Conservation (phyloP, 2,797 vertebrate species). For the Hapalemur alaotrensis region DNA sequence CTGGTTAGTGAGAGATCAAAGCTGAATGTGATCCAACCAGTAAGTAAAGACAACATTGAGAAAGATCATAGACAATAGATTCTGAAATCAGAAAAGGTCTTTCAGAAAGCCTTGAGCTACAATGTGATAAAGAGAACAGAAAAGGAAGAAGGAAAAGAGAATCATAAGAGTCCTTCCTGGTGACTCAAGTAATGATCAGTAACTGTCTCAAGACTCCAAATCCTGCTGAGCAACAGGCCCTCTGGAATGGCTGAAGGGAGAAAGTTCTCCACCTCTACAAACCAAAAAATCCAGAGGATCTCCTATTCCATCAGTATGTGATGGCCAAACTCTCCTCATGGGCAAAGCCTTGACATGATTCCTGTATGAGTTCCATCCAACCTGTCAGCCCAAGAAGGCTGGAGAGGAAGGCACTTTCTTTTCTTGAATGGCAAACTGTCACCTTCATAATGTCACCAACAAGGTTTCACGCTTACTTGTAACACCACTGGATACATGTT, state of each 20-base stretch:
- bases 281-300: not conserved
- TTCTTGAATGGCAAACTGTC: not conserved
- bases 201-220: not conserved
- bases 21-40: constrained; percentile 28
- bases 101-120: constrained; percentile 29
- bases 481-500: too few species aligned
- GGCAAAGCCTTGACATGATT: not conserved
- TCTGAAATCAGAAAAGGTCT: constrained; percentile 53
- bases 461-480: not conserved
- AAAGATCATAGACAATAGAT: constrained; percentile 43
- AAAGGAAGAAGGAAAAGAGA: constrained; percentile 41
- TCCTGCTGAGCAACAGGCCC: not conserved
- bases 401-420: not conserved
- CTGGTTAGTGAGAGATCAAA: constrained; percentile 55
- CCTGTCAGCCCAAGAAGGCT: not conserved
- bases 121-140: constrained; percentile 6
- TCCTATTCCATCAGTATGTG: not conserved
- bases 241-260: not conserved
- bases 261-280: not conserved
- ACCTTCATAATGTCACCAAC: not conserved
- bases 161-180: constrained; percentile 8
- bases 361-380: not conserved
- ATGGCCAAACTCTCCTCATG: not conserved
- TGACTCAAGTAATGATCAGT: constrained; percentile 45
- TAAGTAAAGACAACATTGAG: constrained; percentile 46